Conservation (phyloP, 2,797 vertebrate species). For the Rallus crepitans region DNA sequence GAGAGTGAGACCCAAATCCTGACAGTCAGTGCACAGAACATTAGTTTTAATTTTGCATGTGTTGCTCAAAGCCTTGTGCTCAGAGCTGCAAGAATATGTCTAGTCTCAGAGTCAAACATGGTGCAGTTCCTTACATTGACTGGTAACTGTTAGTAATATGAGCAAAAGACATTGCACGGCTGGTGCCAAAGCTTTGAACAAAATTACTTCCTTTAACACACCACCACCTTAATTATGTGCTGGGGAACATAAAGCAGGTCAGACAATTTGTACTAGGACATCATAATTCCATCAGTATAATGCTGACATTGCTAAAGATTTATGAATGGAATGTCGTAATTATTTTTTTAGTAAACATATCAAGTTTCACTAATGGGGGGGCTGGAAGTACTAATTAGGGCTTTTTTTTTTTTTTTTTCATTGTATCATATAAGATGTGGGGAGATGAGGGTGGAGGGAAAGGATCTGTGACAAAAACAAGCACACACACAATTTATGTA, state of each 20-base stretch:
- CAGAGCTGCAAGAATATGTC: conserved; percentile 33
- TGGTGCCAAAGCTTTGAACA: conserved; percentile 93
- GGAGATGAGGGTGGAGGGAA: conserved; percentile 39
- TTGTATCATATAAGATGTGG: conserved; percentile 81
- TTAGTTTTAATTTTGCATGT: conserved; percentile 37
- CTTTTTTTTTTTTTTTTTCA: background rate
- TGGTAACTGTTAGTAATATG: conserved; percentile 85
- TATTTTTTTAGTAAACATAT: conserved; percentile 90
- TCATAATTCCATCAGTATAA: conserved; percentile 94
- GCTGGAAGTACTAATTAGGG: conserved; percentile 94
- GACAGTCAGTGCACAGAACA: background rate
- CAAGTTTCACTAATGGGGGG: conserved; percentile 87
- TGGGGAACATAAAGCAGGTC: conserved; percentile 92
- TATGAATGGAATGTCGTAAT: conserved; percentile 93
- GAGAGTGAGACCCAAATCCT: conserved; percentile 19
- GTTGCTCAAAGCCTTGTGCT: conserved; percentile 60
- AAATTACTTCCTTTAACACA: conserved; percentile 95
- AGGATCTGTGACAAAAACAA: conserved; percentile 90
- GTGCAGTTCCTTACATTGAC: conserved; percentile 80
- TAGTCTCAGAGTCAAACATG: conserved; percentile 78
- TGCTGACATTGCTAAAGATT: conserved; percentile 92
- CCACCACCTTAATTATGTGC: conserved; percentile 94
- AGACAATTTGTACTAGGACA: conserved; percentile 95
- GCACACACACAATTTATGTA: conserved; percentile 84
- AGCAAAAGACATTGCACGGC: conserved; percentile 82